Base-by-base conservation (phyloP, 2,797 vertebrate genomes). In the Gallinago nigripennis region DNA sequence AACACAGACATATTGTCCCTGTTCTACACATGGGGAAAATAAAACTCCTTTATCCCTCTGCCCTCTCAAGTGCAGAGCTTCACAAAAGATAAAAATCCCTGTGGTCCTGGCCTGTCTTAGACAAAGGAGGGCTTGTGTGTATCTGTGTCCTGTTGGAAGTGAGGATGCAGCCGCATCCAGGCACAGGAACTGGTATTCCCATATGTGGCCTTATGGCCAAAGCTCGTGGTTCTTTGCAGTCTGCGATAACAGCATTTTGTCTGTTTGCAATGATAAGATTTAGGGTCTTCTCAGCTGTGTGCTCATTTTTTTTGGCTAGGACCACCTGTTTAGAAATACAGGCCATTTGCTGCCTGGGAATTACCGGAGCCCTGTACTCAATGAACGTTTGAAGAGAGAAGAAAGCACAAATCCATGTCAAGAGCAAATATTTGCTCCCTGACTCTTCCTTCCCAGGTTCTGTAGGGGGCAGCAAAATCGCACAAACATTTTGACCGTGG, bases 381-480 rank as follows among this genome's bases (percentile, higher is more conserved):
- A 27, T 3, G 15, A 28, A n/a, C 24, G 17, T 41, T 35, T 43
- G n/a, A 54, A 76, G 30, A 46, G 8, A 88, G 13, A 54, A 72
- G n/a, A 66, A 69, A 63, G 45, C 0, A 16, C 43, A 68, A 33
- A 9, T 60, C 23, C 5, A 1, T 1, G 2, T 5, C 12, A 11
- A 14, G 9, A 72, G 14, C 14, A 50, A 69, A 1, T 21, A 31
- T 12, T 85, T 75, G 41, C 37, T 78, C 15, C 28, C 23, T 0
- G 5, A 19, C 27, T 85, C 16, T 85, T 21, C 45, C 27, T 35
- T 27, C 46, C 13, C 10, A 8, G 11, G 2, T 50, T 88, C 92
- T 83, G 54, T 35, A 91, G 92, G 72, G 93, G 94, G 91, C 92
- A 94, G 92, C 84, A 95, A 65, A 77, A 60, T 48, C 6, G 3